phyloP scores from a whole-genome alignment of 2,797 vertebrate genomes.

The Tympanoctomys barrerae region DNA sequence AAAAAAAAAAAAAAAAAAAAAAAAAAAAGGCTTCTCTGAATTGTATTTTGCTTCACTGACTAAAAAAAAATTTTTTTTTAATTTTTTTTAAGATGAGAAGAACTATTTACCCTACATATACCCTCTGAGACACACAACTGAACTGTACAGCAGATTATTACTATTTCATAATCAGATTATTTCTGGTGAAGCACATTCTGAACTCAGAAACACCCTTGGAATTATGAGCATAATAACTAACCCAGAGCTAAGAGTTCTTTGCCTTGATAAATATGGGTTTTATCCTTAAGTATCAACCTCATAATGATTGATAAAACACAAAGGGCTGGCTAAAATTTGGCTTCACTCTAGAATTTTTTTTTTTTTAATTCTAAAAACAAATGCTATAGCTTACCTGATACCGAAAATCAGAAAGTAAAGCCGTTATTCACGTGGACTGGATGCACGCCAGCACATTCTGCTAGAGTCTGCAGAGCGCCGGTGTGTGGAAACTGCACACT shows the following conservation, averaged over 20 bases:
- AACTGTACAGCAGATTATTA: neutral
- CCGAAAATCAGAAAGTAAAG: neutral
- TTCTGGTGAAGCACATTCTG: neutral
- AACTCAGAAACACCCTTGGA: neutral
- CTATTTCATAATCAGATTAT: constrained; percentile 31
- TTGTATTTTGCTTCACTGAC: constrained; percentile 62
- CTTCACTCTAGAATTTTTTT: constrained; percentile 8
- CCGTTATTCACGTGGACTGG: neutral
- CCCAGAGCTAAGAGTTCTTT: neutral
- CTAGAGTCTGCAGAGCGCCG: neutral
- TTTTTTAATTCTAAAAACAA: constrained; percentile 36
- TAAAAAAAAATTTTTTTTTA: constrained; percentile 13
- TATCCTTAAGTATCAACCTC: constrained; percentile 31
- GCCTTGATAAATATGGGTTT: neutral
- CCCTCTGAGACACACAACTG: neutral
- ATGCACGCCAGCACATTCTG: neutral
- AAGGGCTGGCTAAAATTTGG: neutral
- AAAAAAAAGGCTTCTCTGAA: constrained; percentile 24
- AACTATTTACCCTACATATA: neutral
- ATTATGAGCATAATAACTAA: constrained; percentile 23
- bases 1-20: too few relatives aligned
- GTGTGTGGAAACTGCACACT: neutral
- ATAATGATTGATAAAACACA: constrained; percentile 28
- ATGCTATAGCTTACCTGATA: neutral
- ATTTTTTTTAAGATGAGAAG: neutral